Evolutionary conservation across 2,888 invertebrate genomes (phyloP).

Genomic region (Pachymerium ferrugineum): DNA sequence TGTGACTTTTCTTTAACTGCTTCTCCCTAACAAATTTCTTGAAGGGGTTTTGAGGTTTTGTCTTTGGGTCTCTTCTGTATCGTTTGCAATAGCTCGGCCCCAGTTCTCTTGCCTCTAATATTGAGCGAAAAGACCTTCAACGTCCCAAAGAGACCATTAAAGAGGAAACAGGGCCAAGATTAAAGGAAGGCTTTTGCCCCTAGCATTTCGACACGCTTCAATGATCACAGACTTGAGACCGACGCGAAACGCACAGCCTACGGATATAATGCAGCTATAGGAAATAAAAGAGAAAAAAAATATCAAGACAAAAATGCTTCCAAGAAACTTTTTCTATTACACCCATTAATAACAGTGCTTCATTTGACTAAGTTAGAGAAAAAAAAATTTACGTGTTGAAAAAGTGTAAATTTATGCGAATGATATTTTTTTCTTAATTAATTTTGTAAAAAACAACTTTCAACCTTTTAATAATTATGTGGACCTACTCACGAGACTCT

Average conservation of each 20-base stretch:
- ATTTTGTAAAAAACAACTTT: not conserved
- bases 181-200: constrained; percentile 24
- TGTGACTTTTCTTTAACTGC: constrained; percentile 24
- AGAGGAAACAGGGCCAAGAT: constrained; percentile 27
- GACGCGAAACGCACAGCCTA: constrained; percentile 19
- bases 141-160: constrained; percentile 24
- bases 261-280: constrained; percentile 24
- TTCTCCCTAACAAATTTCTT: constrained; percentile 20
- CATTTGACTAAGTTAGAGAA: not conserved
- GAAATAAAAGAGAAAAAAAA: constrained; percentile 15
- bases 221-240: constrained; percentile 27
- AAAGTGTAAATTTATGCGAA: not conserved
- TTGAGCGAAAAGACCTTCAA: constrained; percentile 24
- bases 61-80: constrained; percentile 19
- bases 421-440: not conserved
- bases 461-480: not conserved
- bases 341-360: not conserved
- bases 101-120: not conserved
- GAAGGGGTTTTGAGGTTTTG: constrained; percentile 19
- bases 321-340: constrained; percentile 17
- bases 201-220: constrained; percentile 25
- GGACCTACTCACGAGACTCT: not conserved
- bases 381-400: not conserved
- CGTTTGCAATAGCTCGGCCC: constrained; percentile 1
- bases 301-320: constrained; percentile 10